Evolutionary conservation across 2,113 vertebrate genomes (phyloP), one percentile per base, ranked within the genome.

Genomic region (Gymnorhina tibicen): DNA sequence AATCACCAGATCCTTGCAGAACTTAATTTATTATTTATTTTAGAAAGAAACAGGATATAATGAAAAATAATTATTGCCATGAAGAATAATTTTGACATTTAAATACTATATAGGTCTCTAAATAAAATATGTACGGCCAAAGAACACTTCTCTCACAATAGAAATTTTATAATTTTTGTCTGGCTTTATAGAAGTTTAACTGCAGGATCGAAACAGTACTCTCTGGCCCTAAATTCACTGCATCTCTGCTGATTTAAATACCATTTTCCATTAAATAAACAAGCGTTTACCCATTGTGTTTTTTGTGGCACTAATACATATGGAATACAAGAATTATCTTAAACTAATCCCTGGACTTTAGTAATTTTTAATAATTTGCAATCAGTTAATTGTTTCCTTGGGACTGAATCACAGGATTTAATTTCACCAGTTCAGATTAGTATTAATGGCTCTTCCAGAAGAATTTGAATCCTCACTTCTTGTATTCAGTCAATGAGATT

Each of bases 351-450:
- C 60, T 50, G 5, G 80, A 87, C 17, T 80, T 89, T 39, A 94
- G 92, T 94, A 82, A 30, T 91, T 92, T 95, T 94, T 74, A 96
- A 89, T 94, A 91, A 92, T 88, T 97, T 95, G 20, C 63, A 88
- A 94, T 97, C 87, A 95, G 92, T 96, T 95, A 96, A 97, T 97
- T 95, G 83, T 94, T 87, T 97, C 42, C 55, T 94, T 96, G 18
- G 69, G 85, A 41, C 44, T 78, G 32, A 75, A 77, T 91, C 60
- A 95, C 35, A 69, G 66, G 64, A 94, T 92, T 96, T 91, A 75
- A 91, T 92, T 93, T 93, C 27, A 64, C 44, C 75, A 63, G 50
- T 79, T 90, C 87, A 75, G 67, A 96, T 94, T 73, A 94, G 53
- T 77, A 55, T 67, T 89, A 91, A 66, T 83, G 76, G 78, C 56